Conservation (phyloP, 2,113 vertebrate species). For the Macroglossus sobrinus region DNA sequence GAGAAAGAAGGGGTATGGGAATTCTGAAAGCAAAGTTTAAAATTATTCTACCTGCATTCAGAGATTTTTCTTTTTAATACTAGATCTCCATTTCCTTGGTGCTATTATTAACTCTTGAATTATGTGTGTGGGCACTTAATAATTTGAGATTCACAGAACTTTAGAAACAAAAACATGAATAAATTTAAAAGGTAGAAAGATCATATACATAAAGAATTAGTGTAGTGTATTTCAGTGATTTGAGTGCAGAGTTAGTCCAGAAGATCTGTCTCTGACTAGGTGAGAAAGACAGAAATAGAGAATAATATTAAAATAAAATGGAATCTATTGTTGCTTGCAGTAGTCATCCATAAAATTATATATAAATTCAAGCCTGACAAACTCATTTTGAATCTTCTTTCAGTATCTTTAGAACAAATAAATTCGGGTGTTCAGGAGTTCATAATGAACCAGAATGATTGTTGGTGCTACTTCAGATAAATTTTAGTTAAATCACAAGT, state of each 20-base stretch:
- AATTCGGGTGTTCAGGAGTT: not conserved
- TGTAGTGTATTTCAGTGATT: not conserved
- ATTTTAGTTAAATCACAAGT: not conserved
- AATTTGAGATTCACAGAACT: not conserved
- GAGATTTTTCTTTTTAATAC: not conserved
- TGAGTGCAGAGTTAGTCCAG: not conserved
- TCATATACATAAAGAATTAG: not conserved
- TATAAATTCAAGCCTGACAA: not conserved
- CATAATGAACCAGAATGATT: not conserved
- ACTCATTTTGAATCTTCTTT: not conserved
- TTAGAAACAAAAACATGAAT: not conserved
- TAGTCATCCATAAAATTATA: not conserved
- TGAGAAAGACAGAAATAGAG: not conserved
- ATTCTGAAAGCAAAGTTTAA: not conserved
- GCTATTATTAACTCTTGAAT: not conserved
- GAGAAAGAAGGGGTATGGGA: not conserved
- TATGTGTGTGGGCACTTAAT: not conserved
- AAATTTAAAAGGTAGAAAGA: not conserved
- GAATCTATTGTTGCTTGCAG: not conserved
- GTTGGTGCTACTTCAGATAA: not conserved
- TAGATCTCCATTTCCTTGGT: not conserved
- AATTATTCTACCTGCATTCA: not conserved
- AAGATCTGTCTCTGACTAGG: not conserved
- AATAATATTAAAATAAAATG: not conserved
- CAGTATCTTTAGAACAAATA: not conserved